These are phyloP conservation scores for Gobionotothen gibberifrons DNA, from an alignment of 2,797 vertebrate genomes.

Conservation along the genomic window DNA sequence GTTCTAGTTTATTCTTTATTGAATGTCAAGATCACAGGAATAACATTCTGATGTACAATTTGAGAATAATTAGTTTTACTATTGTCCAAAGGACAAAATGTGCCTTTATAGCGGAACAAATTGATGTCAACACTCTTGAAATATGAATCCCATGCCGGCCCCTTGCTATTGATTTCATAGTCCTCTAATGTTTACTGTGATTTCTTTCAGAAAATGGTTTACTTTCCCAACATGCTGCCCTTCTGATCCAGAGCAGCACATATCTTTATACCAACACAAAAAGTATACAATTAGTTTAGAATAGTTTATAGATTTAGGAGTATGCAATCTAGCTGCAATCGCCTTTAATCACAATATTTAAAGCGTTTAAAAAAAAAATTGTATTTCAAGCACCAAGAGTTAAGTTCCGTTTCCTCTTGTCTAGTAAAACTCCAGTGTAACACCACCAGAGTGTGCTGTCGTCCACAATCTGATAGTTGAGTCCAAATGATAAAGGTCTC, in stretches of 20 bases:
- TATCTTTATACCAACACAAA: neutral
- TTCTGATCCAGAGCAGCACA: neutral
- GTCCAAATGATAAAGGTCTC: neutral
- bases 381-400: neutral
- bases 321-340: neutral
- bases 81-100: neutral
- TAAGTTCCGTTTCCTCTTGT: neutral
- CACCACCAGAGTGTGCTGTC: conserved; percentile 42
- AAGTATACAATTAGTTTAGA: neutral
- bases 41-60: conserved; percentile 2
- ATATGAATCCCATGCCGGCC: neutral
- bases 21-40: conserved; percentile 32
- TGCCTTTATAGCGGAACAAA: conserved; percentile 20
- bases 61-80: conserved; percentile 1
- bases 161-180: neutral
- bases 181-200: neutral
- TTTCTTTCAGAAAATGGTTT: neutral
- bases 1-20: conserved; percentile 22
- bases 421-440: neutral
- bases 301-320: neutral
- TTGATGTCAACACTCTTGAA: neutral
- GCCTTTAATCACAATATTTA: neutral
- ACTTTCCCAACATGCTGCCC: neutral
- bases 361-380: neutral
- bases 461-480: conserved; percentile 7